Conservation (phyloP, 2,797 vertebrate species). For the Cyprinodon diabolis region DNA sequence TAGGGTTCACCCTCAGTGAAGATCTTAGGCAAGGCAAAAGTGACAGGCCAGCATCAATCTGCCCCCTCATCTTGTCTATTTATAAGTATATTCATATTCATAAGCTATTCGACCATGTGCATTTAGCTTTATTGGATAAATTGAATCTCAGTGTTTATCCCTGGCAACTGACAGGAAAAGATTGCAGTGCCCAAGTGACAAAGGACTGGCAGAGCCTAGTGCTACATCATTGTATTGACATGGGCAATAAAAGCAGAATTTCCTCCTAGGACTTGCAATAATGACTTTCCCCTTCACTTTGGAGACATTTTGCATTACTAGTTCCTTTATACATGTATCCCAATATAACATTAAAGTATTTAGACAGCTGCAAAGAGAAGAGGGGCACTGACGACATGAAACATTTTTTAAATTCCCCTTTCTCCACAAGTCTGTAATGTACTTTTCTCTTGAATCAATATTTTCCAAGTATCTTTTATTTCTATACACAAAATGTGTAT, state of each 20-base stretch:
- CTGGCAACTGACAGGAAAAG: slow-evolving; percentile 81
- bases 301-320: slow-evolving; percentile 79
- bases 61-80: slow-evolving; percentile 82
- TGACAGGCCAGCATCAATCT: slow-evolving; percentile 80
- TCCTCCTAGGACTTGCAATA: slow-evolving; percentile 77
- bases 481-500: too few species aligned
- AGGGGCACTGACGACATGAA: slow-evolving; percentile 49
- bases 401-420: slow-evolving; percentile 58
- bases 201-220: slow-evolving; percentile 76
- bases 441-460: too few species aligned
- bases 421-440: slow-evolving; percentile 30
- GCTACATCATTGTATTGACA: slow-evolving; percentile 78
- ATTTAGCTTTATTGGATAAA: slow-evolving; percentile 84
- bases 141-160: slow-evolving; percentile 70
- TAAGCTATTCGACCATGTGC: slow-evolving; percentile 79
- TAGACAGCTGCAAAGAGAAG: slow-evolving; percentile 17
- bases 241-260: slow-evolving; percentile 69
- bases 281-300: slow-evolving; percentile 76
- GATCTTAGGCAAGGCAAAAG: slow-evolving; percentile 75
- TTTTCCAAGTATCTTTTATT: too few species aligned
- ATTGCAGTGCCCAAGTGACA: slow-evolving; percentile 82
- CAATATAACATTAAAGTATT: slow-evolving; percentile 55
- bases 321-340: slow-evolving; percentile 73
- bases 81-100: slow-evolving; percentile 85
- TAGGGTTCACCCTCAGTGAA: slow-evolving; percentile 70